A percentile compares a stretch with the other conserved stretches of the same genome.
phyloP scores from a whole-genome alignment of 2,888 invertebrate genomes.

The Cheilosia urbana region DNA sequence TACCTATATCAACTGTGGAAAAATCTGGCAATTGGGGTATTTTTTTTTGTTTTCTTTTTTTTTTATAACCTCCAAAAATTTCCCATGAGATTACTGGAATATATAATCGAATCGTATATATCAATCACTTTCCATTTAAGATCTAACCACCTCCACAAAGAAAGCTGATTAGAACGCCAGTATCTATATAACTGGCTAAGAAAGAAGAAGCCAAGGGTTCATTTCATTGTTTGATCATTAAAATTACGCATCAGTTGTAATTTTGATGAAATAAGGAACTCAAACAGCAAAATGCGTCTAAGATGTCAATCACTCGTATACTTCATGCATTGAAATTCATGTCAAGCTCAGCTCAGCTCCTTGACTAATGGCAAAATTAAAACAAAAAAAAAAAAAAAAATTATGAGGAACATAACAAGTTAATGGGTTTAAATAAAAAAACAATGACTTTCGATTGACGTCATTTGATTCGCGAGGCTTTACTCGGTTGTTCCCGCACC shows the following conservation, averaged over 20 bases:
- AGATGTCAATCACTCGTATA: background rate
- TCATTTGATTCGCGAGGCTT: slow-evolving; percentile 50
- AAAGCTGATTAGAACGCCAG: background rate
- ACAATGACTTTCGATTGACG: slow-evolving; percentile 57
- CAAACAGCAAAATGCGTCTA: background rate
- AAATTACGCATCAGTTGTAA: background rate
- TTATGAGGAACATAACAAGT: slow-evolving; percentile 1
- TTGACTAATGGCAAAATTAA: background rate
- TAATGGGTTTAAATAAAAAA: background rate
- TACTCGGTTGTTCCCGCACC: slow-evolving; percentile 7
- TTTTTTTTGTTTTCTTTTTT: too few species aligned
- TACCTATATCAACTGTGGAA: too few species aligned
- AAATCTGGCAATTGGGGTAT: too few species aligned
- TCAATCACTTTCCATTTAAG: too few species aligned
- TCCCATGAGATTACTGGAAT: too few species aligned
- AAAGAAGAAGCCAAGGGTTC: background rate
- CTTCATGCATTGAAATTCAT: background rate
- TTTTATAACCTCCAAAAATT: too few species aligned
- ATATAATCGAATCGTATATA: too few species aligned
- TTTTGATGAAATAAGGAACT: background rate
- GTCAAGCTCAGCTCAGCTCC: slow-evolving; percentile 25
- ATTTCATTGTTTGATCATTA: background rate
- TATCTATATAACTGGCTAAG: background rate
- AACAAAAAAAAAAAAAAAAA: background rate
- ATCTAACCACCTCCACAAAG: background rate